phyloP scores from a whole-genome alignment of 2,888 invertebrate species.

The Eugnorisma glareosa region DNA sequence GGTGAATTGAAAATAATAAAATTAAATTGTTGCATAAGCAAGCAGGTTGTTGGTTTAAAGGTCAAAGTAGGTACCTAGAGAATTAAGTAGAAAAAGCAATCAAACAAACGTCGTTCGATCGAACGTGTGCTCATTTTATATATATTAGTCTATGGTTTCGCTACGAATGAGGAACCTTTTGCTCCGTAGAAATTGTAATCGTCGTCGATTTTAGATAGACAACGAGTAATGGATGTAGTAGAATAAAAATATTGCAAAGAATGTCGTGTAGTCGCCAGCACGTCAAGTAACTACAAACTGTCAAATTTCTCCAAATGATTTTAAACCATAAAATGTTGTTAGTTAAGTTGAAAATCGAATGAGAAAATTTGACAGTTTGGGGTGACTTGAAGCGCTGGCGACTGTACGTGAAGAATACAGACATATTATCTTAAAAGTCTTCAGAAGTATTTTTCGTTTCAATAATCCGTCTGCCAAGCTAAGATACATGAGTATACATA shows the following conservation, averaged over 20 bases:
- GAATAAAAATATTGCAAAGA: neutral
- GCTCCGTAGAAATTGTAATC: conserved; percentile 4
- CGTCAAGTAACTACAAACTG: no score
- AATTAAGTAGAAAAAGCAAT: conserved; percentile 19
- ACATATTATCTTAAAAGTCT: neutral
- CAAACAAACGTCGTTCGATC: conserved; percentile 46
- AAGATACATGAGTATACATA: no score
- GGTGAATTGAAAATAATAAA: conserved; percentile 35
- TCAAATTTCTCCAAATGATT: no score
- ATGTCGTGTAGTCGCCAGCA: no score
- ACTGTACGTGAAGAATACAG: no score
- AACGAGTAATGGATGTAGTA: neutral
- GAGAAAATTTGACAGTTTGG: no score
- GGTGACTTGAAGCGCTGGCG: no score
- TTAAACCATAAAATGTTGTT: no score
- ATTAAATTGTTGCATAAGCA: conserved; percentile 48
- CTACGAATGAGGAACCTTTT: conserved; percentile 18
- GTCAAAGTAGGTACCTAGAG: conserved; percentile 27
- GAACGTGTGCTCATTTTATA: no score
- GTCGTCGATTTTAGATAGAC: conserved; percentile 10
- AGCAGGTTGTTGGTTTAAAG: conserved; percentile 37
- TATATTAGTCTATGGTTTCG: no score
- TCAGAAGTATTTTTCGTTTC: neutral
- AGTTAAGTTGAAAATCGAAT: no score
- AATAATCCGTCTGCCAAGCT: neutral